Conservation (phyloP, 2,113 vertebrate genomes). For the Parotia lawesii region DNA sequence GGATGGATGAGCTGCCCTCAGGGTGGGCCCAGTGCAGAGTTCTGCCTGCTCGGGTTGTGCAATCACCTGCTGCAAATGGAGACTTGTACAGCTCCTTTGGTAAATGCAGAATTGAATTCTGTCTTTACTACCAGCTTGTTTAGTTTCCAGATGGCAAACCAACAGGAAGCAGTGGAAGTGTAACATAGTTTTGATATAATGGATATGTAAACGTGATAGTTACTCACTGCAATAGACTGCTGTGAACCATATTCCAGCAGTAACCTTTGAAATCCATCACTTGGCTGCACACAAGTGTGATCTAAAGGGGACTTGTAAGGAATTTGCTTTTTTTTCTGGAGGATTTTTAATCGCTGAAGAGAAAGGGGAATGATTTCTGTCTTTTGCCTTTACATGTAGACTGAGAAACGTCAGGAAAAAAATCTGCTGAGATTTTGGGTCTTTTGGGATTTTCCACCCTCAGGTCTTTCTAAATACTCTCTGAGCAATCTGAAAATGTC, state of each 20-base stretch:
- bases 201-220: constrained; percentile 75
- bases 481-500: background rate
- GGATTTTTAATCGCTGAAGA: background rate
- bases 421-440: background rate
- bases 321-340: background rate
- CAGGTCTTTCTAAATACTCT: background rate
- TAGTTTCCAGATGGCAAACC: constrained; percentile 75
- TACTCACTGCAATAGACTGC: constrained; percentile 69
- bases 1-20: background rate
- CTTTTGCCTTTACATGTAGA: background rate
- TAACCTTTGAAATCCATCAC: constrained; percentile 48
- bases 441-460: background rate
- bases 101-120: constrained; percentile 59
- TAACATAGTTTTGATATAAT: constrained; percentile 54
- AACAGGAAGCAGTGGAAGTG: constrained; percentile 66
- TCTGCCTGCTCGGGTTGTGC: constrained; percentile 39
- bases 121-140: constrained; percentile 65
- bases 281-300: background rate
- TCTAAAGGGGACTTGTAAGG: background rate
- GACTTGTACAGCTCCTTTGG: constrained; percentile 45
- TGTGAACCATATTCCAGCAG: constrained; percentile 51
- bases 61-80: constrained; percentile 41
- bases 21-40: background rate
- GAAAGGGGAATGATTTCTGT: background rate
- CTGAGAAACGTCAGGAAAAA: background rate